Percentiles rank a stretch among this genome's conserved stretches.
phyloP scores from a whole-genome alignment of 2,797 vertebrate species.

The Fringilla coelebs region DNA sequence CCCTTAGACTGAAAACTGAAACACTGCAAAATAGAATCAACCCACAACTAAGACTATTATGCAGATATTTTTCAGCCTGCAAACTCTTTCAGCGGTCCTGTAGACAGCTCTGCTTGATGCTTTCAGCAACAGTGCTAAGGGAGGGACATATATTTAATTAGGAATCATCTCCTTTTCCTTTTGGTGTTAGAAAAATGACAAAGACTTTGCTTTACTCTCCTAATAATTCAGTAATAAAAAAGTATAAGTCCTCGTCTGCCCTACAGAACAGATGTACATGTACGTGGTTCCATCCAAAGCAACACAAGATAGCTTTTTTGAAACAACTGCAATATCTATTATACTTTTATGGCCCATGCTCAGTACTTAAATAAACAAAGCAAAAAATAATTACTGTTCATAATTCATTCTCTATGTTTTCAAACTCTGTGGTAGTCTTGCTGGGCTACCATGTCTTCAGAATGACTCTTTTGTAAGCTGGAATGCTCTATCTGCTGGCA shows the following conservation, averaged over 20 bases:
- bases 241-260: neutral
- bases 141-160: neutral
- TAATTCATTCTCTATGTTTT: slow-evolving; percentile 57
- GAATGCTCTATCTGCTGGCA: neutral
- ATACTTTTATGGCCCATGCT: slow-evolving; percentile 1
- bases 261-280: neutral
- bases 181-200: neutral
- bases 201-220: neutral
- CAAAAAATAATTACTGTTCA: slow-evolving; percentile 20
- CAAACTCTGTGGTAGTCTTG: neutral
- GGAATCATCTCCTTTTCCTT: neutral
- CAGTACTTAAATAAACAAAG: slow-evolving; percentile 32
- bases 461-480: slow-evolving; percentile 1
- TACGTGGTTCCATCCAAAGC: neutral
- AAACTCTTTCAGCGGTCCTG: neutral
- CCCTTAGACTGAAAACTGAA: neutral
- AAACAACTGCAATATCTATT: slow-evolving; percentile 5
- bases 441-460: neutral
- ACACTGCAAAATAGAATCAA: neutral
- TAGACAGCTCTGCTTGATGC: neutral
- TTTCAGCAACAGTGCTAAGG: neutral
- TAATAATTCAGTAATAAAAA: neutral
- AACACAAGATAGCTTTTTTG: neutral
- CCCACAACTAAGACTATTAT: neutral
- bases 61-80: neutral